Evolutionary conservation across 2,797 vertebrate genomes (phyloP), one percentile per base, ranked within the genome.

Genomic region (Etheostoma perlongum): DNA sequence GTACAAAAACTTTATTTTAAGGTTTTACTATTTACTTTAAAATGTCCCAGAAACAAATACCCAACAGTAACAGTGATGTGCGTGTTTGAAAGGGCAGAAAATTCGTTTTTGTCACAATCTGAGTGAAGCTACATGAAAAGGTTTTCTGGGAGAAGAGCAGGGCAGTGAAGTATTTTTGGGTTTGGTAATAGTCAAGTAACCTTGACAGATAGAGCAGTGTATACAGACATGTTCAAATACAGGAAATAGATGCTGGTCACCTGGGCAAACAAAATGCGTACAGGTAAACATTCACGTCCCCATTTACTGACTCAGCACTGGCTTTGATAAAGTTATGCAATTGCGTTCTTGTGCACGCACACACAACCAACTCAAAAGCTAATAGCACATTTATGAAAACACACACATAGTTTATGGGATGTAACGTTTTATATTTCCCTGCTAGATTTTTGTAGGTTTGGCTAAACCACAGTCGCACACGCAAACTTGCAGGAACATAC

Each of bases 191-290:
- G 19, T 68, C 36, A 71, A 80, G 81, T 74, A 77, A 90, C 85
- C 83, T 88, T 88, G 87, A 88, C 77, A 71, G 59, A 27, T 73
- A 67, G 68, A 55, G 55, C 81, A 54, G 70, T 72, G 44, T 76
- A 46, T 62, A 42, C 30, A 60, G 36, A 49, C 15, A 44, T 3
- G 44, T 44, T 65, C 62, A 74, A 48, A 64, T 47, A 42, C 42
- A 71, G 60, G 59, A 85, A 81, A 74, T 25, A 64, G 42, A 36
- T 16, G 6, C 11, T 27, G 60, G 44, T 79, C 68, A 62, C 70
- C 59, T 62, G 13, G 13, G 23, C 42, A 88, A 81, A 84, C 77
- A 81, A 55, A 11, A 67, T 21, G 30, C 15, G 33, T 51, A 44
- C 30, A 42, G 13, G 46, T 33, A 55, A 23, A 46, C 23, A 52